phyloP scores from a whole-genome alignment of 2,113 vertebrate species.

The Carassius gibelio region DNA sequence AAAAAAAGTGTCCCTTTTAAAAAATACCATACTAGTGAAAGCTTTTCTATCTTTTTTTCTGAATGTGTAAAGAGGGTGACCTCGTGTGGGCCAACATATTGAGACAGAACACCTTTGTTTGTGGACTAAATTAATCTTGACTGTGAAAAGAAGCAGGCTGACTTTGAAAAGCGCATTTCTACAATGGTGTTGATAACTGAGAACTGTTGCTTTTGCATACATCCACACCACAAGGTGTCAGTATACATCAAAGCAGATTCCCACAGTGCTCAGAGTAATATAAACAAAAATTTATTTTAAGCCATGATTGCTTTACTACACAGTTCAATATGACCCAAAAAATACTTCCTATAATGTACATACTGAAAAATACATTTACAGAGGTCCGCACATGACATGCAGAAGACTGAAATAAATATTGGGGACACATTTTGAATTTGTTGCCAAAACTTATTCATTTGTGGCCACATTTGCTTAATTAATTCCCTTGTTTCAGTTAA shows the following conservation, averaged over 20 bases:
- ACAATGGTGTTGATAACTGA: not conserved
- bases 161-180: not conserved
- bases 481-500: no score
- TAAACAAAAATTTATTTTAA: not conserved
- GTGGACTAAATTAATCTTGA: not conserved
- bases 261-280: not conserved
- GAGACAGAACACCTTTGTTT: not conserved
- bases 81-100: not conserved
- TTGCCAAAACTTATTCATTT: no score
- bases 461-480: no score
- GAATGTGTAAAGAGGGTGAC: not conserved
- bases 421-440: no score
- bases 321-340: not conserved
- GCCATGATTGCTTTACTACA: not conserved
- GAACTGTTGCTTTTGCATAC: not conserved
- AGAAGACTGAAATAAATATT: no score
- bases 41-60: no score
- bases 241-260: not conserved
- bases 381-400: no score
- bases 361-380: not conserved
- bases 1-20: no score
- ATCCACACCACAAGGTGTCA: not conserved
- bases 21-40: no score
- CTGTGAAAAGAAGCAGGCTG: not conserved
- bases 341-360: not conserved